Evolutionary conservation across 1,140 invertebrate species (phyloP).

Genomic region (Achatina immaculata): DNA sequence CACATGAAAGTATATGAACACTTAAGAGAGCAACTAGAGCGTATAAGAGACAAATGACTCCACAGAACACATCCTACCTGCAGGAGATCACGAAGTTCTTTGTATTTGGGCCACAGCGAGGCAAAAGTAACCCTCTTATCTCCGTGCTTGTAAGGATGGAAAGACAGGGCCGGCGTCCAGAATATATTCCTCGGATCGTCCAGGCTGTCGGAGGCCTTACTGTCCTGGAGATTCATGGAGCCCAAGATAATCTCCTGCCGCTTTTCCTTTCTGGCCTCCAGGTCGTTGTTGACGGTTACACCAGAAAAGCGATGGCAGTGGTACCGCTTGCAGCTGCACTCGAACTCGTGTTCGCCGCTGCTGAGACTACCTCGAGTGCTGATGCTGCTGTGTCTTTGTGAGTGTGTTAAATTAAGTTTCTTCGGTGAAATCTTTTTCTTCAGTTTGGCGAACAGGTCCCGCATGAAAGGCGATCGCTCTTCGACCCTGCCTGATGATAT

Average conservation of each 20-base stretch:
- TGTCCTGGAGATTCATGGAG: conserved; percentile 1
- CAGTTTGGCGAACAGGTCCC: not conserved
- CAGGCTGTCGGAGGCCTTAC: not conserved
- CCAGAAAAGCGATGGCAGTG: conserved; percentile 30
- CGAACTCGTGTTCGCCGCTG: not conserved
- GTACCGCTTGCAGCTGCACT: conserved; percentile 35
- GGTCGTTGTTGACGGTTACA: conserved; percentile 9
- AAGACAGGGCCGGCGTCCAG: conserved; percentile 49
- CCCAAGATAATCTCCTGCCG: conserved; percentile 9
- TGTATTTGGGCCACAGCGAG: conserved; percentile 49
- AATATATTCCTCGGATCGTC: conserved; percentile 51
- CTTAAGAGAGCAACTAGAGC: no score
- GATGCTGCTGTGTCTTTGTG: not conserved
- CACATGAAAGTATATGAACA: no score
- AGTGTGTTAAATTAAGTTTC: not conserved
- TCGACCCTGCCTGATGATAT: not conserved
- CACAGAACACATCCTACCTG: conserved; percentile 26
- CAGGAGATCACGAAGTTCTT: conserved; percentile 40
- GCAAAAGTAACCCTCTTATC: conserved; percentile 43
- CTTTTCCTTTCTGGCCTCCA: conserved; percentile 22
- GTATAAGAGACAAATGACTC: no score
- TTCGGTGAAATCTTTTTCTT: not conserved
- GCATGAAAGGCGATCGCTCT: not conserved
- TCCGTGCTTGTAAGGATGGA: conserved; percentile 47
- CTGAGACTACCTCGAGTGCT: not conserved